Base-by-base conservation (phyloP, 2,888 invertebrate genomes). In the Meloe dianella region DNA sequence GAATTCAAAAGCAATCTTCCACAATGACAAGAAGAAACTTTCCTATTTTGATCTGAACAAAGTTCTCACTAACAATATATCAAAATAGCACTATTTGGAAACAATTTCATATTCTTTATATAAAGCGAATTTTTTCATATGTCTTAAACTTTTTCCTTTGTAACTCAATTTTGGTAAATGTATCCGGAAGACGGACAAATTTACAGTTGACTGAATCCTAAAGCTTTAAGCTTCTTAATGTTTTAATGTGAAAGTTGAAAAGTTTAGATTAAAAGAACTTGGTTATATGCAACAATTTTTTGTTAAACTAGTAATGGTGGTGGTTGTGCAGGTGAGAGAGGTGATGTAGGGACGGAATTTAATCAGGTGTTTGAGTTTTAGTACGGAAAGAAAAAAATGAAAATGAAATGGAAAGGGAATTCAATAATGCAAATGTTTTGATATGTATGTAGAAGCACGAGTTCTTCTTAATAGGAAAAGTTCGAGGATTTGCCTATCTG, bases 341-440 rank as follows among this genome's bases (percentile, higher is more conserved):
- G 29, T 29, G 29, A 17, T 20, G 3, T n/a, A 27, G 27, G 27
- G n/a, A 29, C 14, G 9, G 20, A 60, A 24, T 35, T 60, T 30
- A 17, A 51, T 57, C 61, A 64, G 64, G 57, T 66, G 60, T 62
- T 47, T 54, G 56, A 59, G 22, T 24, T 27, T 57, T 27, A 27
- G 27, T 29, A 57, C 29, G 9, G 2, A 57, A 10, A 32, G 14
- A 30, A 30, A 30, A 54, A 60, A 65, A 57, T 56, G 24, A 41
- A 32, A 24, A 60, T 62, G 61, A 71, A 71, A 71, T 72, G 71
- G 70, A 71, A 66, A 68, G 72, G 63, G 74, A 79, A 80, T 80
- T 78, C 79, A 80, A 81, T 81, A 81, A 80, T 81, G 80, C 80
- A 81, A 81, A 81, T 81, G 76, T 77, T 79, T 77, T 77, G 77